These are phyloP conservation scores for Arge pagana DNA, from an alignment of 2,888 invertebrate genomes.

Conservation along the genomic window DNA sequence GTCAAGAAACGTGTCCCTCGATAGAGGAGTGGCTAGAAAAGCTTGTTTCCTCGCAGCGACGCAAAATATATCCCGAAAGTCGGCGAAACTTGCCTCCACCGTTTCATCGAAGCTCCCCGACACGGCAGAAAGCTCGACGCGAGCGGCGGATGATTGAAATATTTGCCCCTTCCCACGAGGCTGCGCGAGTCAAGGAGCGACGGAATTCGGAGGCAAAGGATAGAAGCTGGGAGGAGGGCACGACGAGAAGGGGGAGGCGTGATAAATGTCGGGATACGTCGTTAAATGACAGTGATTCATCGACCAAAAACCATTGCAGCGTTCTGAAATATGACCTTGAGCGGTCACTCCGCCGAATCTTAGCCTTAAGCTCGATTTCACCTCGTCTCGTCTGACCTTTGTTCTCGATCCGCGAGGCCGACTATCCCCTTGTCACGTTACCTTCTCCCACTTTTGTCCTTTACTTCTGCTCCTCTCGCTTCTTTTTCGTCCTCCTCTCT, in stretches of 20 bases:
- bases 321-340: slow-evolving; percentile 13
- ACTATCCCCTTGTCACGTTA: too few relatives aligned
- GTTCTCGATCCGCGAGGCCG: slow-evolving; percentile 6
- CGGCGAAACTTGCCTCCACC: too few relatives aligned
- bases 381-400: slow-evolving; percentile 11
- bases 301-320: slow-evolving; percentile 8
- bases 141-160: too few relatives aligned
- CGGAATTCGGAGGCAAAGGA: not conserved
- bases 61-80: too few relatives aligned
- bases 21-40: too few relatives aligned
- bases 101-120: too few relatives aligned
- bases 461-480: not conserved
- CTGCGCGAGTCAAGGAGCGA: not conserved
- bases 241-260: slow-evolving; percentile 12
- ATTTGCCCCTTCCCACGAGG: too few relatives aligned
- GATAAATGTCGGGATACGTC: slow-evolving; percentile 12
- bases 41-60: too few relatives aligned
- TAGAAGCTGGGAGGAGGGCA: slow-evolving; percentile 17
- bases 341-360: slow-evolving; percentile 13
- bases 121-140: too few relatives aligned
- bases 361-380: slow-evolving; percentile 8
- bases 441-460: not conserved
- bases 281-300: slow-evolving; percentile 22
- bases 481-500: too few relatives aligned
- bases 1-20: too few relatives aligned